A percentile compares a stretch with the other conserved stretches of the same genome.
Evolutionary conservation across 2,888 invertebrate species (phyloP).

Genomic region (Mythimna ferrago): DNA sequence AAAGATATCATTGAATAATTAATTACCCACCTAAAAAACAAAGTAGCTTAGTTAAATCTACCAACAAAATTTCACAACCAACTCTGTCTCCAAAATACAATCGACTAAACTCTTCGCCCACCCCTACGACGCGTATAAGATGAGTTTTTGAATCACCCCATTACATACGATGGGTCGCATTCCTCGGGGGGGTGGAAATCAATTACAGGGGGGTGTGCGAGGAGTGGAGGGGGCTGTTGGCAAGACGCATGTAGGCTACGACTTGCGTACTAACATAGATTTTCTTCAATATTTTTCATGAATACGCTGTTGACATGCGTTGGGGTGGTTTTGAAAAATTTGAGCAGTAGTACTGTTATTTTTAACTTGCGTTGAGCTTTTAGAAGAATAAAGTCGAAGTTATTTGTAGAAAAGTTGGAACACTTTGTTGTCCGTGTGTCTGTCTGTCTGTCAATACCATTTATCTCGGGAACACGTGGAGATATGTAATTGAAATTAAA

Average conservation of each 20-base stretch:
- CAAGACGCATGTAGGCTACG: slow-evolving; percentile 63
- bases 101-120: slow-evolving; percentile 56
- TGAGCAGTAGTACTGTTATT: neutral
- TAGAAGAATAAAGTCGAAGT: neutral
- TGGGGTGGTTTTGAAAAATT: slow-evolving; percentile 19
- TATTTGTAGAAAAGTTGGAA: neutral
- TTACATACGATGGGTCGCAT: slow-evolving; percentile 73
- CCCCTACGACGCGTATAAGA: slow-evolving; percentile 68
- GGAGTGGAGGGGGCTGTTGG: slow-evolving; percentile 44
- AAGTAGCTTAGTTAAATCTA: too few species aligned
- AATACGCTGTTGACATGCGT: slow-evolving; percentile 35
- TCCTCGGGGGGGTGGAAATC: slow-evolving; percentile 76
- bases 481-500: too few species aligned
- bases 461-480: too few species aligned
- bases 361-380: neutral
- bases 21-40: too few species aligned
- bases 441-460: too few species aligned
- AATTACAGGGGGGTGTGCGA: slow-evolving; percentile 72
- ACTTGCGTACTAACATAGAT: slow-evolving; percentile 59
- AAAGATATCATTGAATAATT: too few species aligned
- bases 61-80: slow-evolving; percentile 6
- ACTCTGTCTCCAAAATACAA: slow-evolving; percentile 22
- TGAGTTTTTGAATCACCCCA: slow-evolving; percentile 77
- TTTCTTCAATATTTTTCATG: slow-evolving; percentile 62
- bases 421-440: too few species aligned